These are phyloP conservation scores for Lytechinus variegatus DNA, from an alignment of 35 echinoderm and acorn worm species.

Conservation along the genomic window DNA sequence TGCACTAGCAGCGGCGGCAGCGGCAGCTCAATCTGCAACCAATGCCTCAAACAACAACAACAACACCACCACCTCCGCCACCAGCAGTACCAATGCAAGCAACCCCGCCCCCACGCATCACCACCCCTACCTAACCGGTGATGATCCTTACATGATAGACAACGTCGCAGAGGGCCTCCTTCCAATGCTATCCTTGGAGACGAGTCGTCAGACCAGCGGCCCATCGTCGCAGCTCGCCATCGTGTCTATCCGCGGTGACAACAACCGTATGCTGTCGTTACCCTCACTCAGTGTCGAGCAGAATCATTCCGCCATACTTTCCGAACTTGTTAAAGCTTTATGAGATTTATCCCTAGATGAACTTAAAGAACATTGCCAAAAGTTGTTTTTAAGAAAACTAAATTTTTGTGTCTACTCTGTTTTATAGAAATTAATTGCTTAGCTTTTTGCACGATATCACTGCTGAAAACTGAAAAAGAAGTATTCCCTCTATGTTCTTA, in stretches of 20 bases:
- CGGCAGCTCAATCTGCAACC: neutral
- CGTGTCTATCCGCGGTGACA: constrained; percentile 75
- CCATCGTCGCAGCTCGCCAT: constrained; percentile 87
- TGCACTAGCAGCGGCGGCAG: neutral
- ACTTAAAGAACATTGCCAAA: neutral
- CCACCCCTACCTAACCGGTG: constrained; percentile 75
- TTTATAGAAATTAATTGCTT: neutral
- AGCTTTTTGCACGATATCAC: neutral
- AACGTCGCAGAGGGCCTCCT: constrained; percentile 82
- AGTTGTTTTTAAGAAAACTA: neutral
- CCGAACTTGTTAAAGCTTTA: constrained; percentile 97
- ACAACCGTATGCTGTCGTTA: constrained; percentile 81
- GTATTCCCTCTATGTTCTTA: neutral
- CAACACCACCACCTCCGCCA: neutral
- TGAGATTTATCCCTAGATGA: constrained; percentile 20
- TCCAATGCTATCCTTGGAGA: constrained; percentile 87
- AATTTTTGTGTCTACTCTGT: neutral
- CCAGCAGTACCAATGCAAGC: constrained; percentile 33
- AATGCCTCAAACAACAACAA: neutral
- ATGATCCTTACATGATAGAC: constrained; percentile 92
- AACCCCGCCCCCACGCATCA: constrained; percentile 24
- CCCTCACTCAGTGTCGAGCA: constrained; percentile 94
- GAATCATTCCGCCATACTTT: constrained; percentile 91
- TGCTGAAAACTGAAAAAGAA: neutral
- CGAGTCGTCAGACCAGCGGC: constrained; percentile 68